These are phyloP conservation scores for Brachionus paranguensis DNA, from an alignment of 1,140 invertebrate species.

Conservation along the genomic window DNA sequence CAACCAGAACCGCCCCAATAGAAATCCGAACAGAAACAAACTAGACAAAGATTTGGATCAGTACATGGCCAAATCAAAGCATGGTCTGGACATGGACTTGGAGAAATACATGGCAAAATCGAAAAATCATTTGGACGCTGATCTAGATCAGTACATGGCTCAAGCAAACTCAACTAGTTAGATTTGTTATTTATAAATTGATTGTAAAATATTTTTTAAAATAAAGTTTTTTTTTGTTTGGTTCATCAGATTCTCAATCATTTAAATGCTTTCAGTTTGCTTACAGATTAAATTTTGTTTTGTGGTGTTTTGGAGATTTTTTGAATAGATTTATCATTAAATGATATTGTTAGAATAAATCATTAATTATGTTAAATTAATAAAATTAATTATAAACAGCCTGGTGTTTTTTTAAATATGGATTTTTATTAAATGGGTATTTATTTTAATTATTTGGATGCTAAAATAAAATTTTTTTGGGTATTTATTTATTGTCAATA, in stretches of 20 bases:
- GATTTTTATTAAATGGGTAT: too few relatives aligned
- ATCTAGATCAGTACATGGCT: slow-evolving; percentile 50
- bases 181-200: background rate
- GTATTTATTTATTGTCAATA: too few relatives aligned
- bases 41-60: slow-evolving; percentile 60
- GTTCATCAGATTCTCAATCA: background rate
- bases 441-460: too few relatives aligned
- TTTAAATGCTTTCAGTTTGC: background rate
- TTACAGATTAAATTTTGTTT: background rate
- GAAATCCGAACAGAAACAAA: slow-evolving; percentile 42
- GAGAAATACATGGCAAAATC: slow-evolving; percentile 63
- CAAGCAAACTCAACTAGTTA: slow-evolving; percentile 39
- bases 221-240: background rate
- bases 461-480: too few relatives aligned
- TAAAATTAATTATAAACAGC: background rate
- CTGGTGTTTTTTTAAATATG: background rate
- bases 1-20: slow-evolving; percentile 42
- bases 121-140: slow-evolving; percentile 57
- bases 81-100: slow-evolving; percentile 61
- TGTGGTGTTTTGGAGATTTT: background rate
- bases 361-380: background rate
- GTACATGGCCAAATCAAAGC: slow-evolving; percentile 49
- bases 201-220: background rate
- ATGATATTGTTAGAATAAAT: background rate
- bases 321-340: background rate